Evolutionary conservation across 2,888 invertebrate genomes (phyloP), one percentile per base, ranked within the genome.

Genomic region (Parochlus steinenii): DNA sequence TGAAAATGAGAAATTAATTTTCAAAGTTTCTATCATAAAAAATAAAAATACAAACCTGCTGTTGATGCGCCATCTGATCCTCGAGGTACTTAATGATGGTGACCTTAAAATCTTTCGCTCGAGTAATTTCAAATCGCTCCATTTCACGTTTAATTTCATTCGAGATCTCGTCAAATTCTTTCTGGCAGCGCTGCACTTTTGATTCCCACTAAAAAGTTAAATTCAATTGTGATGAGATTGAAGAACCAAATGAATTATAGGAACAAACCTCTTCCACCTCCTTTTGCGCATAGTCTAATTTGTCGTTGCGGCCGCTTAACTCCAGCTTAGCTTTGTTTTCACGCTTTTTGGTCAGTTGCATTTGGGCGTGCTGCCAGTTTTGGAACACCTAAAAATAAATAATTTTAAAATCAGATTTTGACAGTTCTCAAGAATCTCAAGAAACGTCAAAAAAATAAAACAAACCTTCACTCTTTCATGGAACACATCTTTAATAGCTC

Each of bases 301-400:
- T 90, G 51, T 98, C 97, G 3, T 71, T 74, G 43, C 90, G 76
- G 47, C 86, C 85, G 10, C 85, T 78, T 40, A 92, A 64, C 51
- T 97, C 95, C 27, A 86, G 67, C 52, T 92, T 87, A 1, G 86
- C 83, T 54, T 93, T 93, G 47, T 77, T 77, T 56, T 99, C 97
- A 37, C 95, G 71, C 51, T 95, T 82, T 54, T 90, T 90, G 12
- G 81, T 87, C 42, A 99, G 61, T 62, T 82, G 87, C 63, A 86
- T 77, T 57, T 95, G 90, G 19, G 95, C 86, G 55, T 92, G 89
- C 55, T 98, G 93, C 90, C 97, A 97, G 51, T 81, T 83, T 61
- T 97, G 95, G 62, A 92, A 95, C 11, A 85, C 77, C 66, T 86
- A 74, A 3, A 74, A 74, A 34, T 78, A 58, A 48, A 78, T 75